These are phyloP conservation scores for Propithecus coquereli DNA, from an alignment of 2,113 vertebrate species.

Conservation along the genomic window DNA sequence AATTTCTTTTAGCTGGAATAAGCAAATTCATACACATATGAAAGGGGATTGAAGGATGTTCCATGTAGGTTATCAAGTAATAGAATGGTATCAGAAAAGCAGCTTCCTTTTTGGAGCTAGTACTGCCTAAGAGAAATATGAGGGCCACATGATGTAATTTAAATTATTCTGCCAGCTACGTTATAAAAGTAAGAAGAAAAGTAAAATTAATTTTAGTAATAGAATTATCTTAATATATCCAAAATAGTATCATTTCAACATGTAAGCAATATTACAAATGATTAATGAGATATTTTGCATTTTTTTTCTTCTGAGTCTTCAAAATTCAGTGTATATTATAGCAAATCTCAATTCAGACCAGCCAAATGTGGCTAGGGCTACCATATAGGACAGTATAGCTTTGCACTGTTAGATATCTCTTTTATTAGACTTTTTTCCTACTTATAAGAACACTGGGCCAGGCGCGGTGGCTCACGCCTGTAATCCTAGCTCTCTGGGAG, in stretches of 20 bases:
- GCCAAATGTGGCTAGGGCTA: background rate
- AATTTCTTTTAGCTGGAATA: background rate
- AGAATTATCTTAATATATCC: background rate
- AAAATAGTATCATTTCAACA: background rate
- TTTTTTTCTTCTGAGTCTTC: background rate
- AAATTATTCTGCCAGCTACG: background rate
- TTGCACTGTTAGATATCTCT: background rate
- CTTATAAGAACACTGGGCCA: background rate
- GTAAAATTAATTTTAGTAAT: constrained; percentile 20
- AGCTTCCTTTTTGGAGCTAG: background rate
- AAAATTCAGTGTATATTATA: background rate
- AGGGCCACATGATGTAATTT: background rate
- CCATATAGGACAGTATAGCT: background rate
- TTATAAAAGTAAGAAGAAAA: constrained; percentile 34
- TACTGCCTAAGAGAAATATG: background rate
- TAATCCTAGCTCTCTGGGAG: no score
- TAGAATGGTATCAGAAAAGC: background rate
- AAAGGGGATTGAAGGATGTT: background rate
- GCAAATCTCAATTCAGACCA: background rate
- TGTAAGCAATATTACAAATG: background rate
- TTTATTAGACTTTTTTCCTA: background rate
- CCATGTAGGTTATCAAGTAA: background rate
- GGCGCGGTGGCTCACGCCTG: no score
- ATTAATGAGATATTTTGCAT: background rate
- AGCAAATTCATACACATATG: background rate